Evolutionary conservation across 92 coral and sea anemone species (phyloP).

Genomic region (Palythoa caribaeorum): DNA sequence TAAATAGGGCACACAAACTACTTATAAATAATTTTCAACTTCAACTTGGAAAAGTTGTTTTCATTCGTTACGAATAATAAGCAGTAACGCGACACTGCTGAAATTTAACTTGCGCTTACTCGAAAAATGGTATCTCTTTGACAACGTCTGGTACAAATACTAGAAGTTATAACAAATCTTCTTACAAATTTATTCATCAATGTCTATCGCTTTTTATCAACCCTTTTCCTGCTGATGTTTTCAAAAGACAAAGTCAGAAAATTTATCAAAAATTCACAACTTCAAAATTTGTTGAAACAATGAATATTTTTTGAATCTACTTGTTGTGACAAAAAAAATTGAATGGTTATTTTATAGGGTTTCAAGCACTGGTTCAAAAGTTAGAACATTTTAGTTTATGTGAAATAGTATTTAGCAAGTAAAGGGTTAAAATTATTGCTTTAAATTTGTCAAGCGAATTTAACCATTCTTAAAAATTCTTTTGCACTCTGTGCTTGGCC

Average conservation of each 20-base stretch:
- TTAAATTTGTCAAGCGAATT: background rate
- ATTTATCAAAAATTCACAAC: too few relatives aligned
- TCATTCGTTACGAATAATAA: background rate
- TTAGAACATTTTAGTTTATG: too few relatives aligned
- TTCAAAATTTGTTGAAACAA: too few relatives aligned
- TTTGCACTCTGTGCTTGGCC: background rate
- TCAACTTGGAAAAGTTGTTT: background rate
- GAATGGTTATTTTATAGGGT: too few relatives aligned
- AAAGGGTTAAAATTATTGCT: background rate
- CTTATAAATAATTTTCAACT: slow-evolving; percentile 43
- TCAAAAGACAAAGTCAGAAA: too few relatives aligned
- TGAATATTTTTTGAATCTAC: too few relatives aligned
- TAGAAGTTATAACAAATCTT: background rate
- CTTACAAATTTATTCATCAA: background rate
- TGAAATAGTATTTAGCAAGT: background rate
- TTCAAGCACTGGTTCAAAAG: too few relatives aligned
- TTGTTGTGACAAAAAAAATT: too few relatives aligned
- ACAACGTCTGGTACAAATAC: slow-evolving; percentile 15
- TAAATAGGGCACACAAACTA: slow-evolving; percentile 25
- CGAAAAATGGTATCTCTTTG: background rate
- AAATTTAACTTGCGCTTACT: background rate
- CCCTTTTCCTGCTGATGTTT: too few relatives aligned
- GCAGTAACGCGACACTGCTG: background rate
- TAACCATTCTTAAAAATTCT: background rate
- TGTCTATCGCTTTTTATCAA: background rate